These are phyloP conservation scores for Paedocypris micromegethes DNA, from an alignment of 2,797 vertebrate species.

Conservation along the genomic window DNA sequence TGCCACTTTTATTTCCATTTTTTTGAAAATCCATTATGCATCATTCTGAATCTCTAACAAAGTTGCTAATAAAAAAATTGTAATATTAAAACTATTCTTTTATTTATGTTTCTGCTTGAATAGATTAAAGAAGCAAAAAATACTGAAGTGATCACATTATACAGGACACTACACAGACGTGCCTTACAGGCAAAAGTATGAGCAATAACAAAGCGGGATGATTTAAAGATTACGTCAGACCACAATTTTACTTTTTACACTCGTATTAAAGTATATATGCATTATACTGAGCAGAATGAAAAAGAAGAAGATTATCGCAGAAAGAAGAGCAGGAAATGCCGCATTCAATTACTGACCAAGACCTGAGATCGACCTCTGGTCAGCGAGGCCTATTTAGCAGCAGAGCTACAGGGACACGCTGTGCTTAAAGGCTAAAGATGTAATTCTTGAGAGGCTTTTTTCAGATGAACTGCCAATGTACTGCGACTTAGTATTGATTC, in stretches of 20 bases:
- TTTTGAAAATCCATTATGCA: too few relatives aligned
- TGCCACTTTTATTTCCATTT: too few relatives aligned
- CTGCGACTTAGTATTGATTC: conserved; percentile 51
- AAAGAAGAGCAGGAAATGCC: not conserved
- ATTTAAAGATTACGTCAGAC: too few relatives aligned
- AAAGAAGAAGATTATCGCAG: not conserved
- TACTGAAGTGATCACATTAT: conserved; percentile 2
- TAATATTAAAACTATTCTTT: too few relatives aligned
- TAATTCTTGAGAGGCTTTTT: conserved; percentile 42
- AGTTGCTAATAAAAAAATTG: too few relatives aligned
- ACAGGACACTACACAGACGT: not conserved
- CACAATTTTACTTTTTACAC: too few relatives aligned
- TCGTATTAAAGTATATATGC: too few relatives aligned
- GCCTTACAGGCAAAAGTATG: not conserved
- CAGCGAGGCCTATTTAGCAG: conserved; percentile 7
- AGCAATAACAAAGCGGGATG: conserved; percentile 2
- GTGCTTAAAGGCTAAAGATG: conserved; percentile 52
- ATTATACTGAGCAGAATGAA: too few relatives aligned
- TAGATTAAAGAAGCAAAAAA: not conserved
- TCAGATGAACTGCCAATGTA: conserved; percentile 47
- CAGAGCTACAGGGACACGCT: conserved; percentile 36
- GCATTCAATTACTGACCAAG: not conserved
- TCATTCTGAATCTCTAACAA: too few relatives aligned
- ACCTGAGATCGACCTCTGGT: conserved; percentile 8
- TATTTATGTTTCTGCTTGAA: not conserved